Percentiles rank a stretch among this genome's conserved stretches.
Evolutionary conservation across 64 coral and sea anemone species (phyloP).

Genomic region (Actinia equina): DNA sequence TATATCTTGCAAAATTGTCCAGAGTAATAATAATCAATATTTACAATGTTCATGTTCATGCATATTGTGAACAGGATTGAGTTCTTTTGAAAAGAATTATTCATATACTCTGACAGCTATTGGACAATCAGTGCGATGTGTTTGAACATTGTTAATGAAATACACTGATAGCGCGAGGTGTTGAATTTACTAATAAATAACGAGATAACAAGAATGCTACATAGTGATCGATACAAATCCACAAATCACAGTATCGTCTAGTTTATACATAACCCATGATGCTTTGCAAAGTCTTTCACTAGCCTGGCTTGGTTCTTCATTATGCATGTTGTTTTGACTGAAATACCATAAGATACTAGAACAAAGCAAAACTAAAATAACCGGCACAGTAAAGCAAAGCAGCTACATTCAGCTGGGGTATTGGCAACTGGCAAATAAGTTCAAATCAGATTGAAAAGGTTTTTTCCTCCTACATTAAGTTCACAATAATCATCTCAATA

Average conservation of each 20-base stretch:
- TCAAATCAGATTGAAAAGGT: neutral
- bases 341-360: too few species aligned
- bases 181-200: neutral
- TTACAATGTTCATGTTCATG: neutral
- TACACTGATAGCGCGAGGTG: neutral
- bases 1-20: neutral
- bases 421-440: neutral
- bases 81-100: neutral
- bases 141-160: too few species aligned
- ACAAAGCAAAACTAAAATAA: too few species aligned
- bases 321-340: too few species aligned
- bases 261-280: neutral
- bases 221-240: neutral
- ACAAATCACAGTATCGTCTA: neutral
- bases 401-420: too few species aligned
- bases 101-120: conserved; percentile 2
- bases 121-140: neutral
- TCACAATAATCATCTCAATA: too few species aligned
- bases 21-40: neutral
- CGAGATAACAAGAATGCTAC: neutral
- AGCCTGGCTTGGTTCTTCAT: too few species aligned
- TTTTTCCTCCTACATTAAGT: neutral
- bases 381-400: too few species aligned
- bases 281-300: neutral
- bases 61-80: neutral